Evolutionary conservation across 2,113 vertebrate species (phyloP).

Genomic region (Gorsachius goisagi): DNA sequence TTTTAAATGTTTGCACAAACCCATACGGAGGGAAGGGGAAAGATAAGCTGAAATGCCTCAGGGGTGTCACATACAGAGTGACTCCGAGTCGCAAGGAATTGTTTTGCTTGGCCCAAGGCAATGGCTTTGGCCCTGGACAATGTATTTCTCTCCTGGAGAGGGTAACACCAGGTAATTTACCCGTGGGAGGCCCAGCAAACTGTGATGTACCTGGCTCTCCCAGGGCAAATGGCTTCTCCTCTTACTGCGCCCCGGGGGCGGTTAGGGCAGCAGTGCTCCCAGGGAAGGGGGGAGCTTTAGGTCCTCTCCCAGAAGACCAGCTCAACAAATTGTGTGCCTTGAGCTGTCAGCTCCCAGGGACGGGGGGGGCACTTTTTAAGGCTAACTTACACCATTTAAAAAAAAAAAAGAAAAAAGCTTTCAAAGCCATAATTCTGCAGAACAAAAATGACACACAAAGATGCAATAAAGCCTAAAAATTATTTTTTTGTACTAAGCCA

Average conservation of each 20-base stretch:
- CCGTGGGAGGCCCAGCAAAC: background rate
- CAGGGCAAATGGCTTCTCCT: background rate
- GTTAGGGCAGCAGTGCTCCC: background rate
- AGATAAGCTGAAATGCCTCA: background rate
- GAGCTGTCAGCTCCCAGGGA: background rate
- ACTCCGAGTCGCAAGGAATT: background rate
- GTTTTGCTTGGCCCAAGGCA: background rate
- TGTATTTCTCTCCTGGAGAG: background rate
- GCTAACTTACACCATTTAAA: background rate
- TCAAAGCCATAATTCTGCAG: background rate
- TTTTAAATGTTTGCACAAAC: background rate
- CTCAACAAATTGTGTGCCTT: background rate
- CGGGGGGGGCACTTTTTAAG: background rate
- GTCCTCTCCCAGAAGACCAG: background rate
- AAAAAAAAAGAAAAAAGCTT: background rate
- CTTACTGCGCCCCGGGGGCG: fast-evolving
- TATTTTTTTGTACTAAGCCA: background rate
- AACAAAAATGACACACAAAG: background rate
- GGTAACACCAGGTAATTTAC: background rate
- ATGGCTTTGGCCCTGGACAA: background rate
- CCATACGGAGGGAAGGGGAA: background rate
- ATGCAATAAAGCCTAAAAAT: background rate
- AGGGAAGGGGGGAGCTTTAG: background rate
- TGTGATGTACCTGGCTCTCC: background rate
- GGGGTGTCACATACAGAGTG: background rate